phyloP scores from a whole-genome alignment of 2,888 invertebrate genomes.

The Epinotia brunnichana region DNA sequence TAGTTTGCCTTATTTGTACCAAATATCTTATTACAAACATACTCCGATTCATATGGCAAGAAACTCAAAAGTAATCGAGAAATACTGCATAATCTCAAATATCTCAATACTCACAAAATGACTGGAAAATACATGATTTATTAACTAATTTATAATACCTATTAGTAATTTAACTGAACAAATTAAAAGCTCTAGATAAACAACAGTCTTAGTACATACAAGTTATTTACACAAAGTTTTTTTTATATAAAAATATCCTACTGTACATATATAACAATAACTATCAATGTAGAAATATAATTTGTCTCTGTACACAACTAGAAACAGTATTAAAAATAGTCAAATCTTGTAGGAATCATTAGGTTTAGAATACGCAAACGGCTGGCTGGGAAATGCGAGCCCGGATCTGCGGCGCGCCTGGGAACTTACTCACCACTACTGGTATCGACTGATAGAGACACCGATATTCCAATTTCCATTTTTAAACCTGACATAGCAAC shows the following conservation, averaged over 20 bases:
- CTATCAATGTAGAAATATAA: conserved; percentile 79
- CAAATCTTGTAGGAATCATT: conserved; percentile 76
- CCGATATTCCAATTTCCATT: background rate
- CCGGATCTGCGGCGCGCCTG: conserved; percentile 39
- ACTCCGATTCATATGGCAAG: conserved; percentile 58
- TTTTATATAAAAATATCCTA: conserved; percentile 80
- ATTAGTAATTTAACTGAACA: conserved; percentile 74
- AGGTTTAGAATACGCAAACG: conserved; percentile 53
- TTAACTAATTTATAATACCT: conserved; percentile 68
- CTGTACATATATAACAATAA: conserved; percentile 80
- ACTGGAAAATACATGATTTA: conserved; percentile 81
- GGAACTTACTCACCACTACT: no score
- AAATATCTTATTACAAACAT: conserved; percentile 52
- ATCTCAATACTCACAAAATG: conserved; percentile 58
- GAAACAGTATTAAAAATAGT: conserved; percentile 81
- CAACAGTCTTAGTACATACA: conserved; percentile 83
- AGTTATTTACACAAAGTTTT: conserved; percentile 81
- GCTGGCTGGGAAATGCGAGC: conserved; percentile 58
- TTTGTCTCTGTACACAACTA: conserved; percentile 77
- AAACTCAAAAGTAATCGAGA: conserved; percentile 49
- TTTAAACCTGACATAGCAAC: background rate
- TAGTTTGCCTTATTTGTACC: conserved; percentile 50
- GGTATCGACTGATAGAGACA: background rate
- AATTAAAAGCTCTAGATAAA: conserved; percentile 82
- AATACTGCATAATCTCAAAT: conserved; percentile 48